Base-by-base conservation (phyloP, 1,140 invertebrate species). In the Eufriesea mexicana region DNA sequence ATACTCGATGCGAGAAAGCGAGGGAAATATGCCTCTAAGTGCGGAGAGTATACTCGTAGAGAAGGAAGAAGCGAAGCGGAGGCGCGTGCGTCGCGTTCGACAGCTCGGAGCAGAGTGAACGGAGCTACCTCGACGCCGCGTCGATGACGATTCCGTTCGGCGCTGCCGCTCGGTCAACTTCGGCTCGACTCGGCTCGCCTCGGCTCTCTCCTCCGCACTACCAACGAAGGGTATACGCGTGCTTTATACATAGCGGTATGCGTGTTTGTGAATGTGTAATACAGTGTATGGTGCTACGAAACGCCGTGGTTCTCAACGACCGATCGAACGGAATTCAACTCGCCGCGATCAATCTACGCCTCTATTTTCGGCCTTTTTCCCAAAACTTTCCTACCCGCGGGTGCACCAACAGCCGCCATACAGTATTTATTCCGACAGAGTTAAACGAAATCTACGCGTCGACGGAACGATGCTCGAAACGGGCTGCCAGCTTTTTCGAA, bases 31-130 rank as follows among this genome's bases (percentile, higher is more conserved):
- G 61, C 14, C 23, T 51, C 47, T 25, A 42, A 49, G 25, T 45
- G 76, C 23, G 71, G 55, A 49, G 55, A 25, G 45, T 66, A 28
- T 66, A 79, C 75, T 83, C 66, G 76, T 23, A 35, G 54, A 49
- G 51, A 42, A 59, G 59, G 20, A 71, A 25, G 81, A 83, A 83
- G 80, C 61, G 74, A 82, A 72, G 76, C 75, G 75, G 59, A 81
- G 54, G 51, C 85, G 85, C 87, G 89, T 86, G 85, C 84, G 83
- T 85, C 87, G 84, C 90, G 91, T 90, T 92, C 89, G 87, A 89
- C 92, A 90, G 91, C 88, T 91, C 90, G 86, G 88, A 89, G 91
- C 91, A 90, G 89, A 93, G 88, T 93, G 91, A 92, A 86, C 86
- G 84, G 80, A 74, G 76, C 75, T 81, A 28, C 78, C 75, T 67